Evolutionary conservation across 2,797 vertebrate genomes (phyloP), one percentile per base, ranked within the genome.

Genomic region (Chrosomus eos): DNA sequence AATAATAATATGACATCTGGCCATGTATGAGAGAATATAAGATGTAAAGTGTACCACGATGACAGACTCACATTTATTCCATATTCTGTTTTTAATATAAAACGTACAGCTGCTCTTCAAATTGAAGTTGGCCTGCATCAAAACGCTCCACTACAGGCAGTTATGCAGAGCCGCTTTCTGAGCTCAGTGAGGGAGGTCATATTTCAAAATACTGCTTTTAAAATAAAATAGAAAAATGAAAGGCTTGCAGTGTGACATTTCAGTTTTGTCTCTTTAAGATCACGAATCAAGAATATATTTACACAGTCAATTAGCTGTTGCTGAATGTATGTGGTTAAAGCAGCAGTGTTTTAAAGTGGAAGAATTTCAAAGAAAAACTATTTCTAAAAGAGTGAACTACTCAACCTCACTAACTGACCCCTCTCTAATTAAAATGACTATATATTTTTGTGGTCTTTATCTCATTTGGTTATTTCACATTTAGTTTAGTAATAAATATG

Each of bases 151-250:
- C 38, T 19, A 62, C 74, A 53, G 14, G 48, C 51, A 40, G 60
- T 64, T 81, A 80, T 74, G 77, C 76, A 82, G 72, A 80, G 76
- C 72, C 43, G 66, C 84, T 84, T 81, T 60, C 68, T 74, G 31
- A 75, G 48, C 72, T 86, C 73, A 71, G 26, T 64, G 23, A 71
- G 55, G 53, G 79, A 81, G 36, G 48, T 64, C 62, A 43, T 58
- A 84, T 78, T 89, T 89, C 38, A 76, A 53, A 71, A 73, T 51
- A 40, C 66, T 70, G 38, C 40, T 83, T 83, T 77, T 78, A 81
- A 73, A 87, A 87, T 82, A 8, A 18, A 18, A 64, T 81, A 75
- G 76, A 84, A 85, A 67, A 83, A 83, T 85, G 51, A 71, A 55
- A 80, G 74, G 55, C 51, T 71, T 86, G 71, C 51, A 38, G 40